Evolutionary conservation across 1,140 invertebrate species (phyloP).

Genomic region (Drosophila albomicans): DNA sequence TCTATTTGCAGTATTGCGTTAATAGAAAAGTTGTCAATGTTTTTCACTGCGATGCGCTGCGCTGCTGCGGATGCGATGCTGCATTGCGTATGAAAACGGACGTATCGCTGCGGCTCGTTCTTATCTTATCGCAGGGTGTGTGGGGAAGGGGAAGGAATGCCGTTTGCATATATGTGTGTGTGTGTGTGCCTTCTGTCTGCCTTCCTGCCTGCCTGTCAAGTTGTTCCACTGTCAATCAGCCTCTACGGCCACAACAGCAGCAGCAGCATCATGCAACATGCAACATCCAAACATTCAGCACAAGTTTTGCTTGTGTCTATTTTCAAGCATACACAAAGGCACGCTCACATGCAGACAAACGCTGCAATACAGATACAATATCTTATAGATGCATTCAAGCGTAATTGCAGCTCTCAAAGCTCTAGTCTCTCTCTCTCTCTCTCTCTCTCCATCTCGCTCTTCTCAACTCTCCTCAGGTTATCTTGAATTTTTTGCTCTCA

Average conservation of each 20-base stretch:
- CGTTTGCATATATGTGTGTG: conserved; percentile 54
- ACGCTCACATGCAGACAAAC: conserved; percentile 30
- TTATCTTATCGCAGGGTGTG: conserved; percentile 42
- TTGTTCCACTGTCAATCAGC: conserved; percentile 45
- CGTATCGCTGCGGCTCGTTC: conserved; percentile 34
- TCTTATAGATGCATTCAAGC: conserved; percentile 78
- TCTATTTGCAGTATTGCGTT: conserved; percentile 55
- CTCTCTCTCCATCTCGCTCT: conserved; percentile 11
- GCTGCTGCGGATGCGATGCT: conserved; percentile 32
- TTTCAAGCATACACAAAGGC: conserved; percentile 13
- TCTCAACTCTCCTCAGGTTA: background rate
- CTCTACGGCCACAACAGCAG: conserved; percentile 20
- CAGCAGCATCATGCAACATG: background rate
- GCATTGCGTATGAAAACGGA: conserved; percentile 34
- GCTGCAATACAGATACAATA: conserved; percentile 63
- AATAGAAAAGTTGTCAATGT: conserved; percentile 82
- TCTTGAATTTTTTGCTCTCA: conserved; percentile 24
- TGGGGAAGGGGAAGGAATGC: conserved; percentile 3
- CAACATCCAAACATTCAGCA: conserved; percentile 8
- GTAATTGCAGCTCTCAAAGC: conserved; percentile 66
- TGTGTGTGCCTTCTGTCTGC: conserved; percentile 13
- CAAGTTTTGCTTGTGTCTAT: conserved; percentile 45
- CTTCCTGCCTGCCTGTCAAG: conserved; percentile 42
- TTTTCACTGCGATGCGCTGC: conserved; percentile 29
- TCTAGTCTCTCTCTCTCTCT: background rate